These are phyloP conservation scores for Timandra comae DNA, from an alignment of 2,888 invertebrate species.

Conservation along the genomic window DNA sequence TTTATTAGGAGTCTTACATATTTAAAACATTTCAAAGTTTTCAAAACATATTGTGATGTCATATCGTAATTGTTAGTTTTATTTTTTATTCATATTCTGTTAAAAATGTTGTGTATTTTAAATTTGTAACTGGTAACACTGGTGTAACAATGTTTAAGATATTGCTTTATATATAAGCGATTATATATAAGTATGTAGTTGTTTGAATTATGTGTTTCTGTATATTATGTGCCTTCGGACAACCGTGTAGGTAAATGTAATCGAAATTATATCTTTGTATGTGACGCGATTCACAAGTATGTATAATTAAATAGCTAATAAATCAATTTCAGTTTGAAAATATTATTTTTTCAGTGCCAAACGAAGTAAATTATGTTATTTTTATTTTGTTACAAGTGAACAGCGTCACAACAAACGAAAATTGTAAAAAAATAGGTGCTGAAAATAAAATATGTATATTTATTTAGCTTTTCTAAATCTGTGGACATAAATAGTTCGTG, in stretches of 20 bases:
- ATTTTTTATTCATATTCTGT: slow-evolving; percentile 6
- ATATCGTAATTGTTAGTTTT: slow-evolving; percentile 40
- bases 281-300: too few species aligned
- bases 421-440: too few species aligned
- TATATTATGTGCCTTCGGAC: slow-evolving; percentile 5
- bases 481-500: neutral
- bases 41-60: slow-evolving; percentile 51
- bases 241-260: too few species aligned
- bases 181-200: slow-evolving; percentile 19
- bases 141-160: neutral
- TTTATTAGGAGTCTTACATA: slow-evolving; percentile 9
- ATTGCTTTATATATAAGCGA: slow-evolving; percentile 6
- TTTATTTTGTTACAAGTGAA: too few species aligned
- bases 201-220: slow-evolving; percentile 3
- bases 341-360: too few species aligned
- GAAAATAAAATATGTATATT: slow-evolving; percentile 6
- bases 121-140: slow-evolving; percentile 2
- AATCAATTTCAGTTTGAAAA: too few species aligned
- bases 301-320: too few species aligned
- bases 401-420: too few species aligned
- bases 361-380: too few species aligned
- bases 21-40: slow-evolving; percentile 28
- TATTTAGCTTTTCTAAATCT: too few species aligned
- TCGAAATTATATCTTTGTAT: too few species aligned
- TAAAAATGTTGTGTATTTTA: slow-evolving; percentile 1